These are phyloP conservation scores for Arizona elegans DNA, from an alignment of 2,113 vertebrate species.

Conservation along the genomic window DNA sequence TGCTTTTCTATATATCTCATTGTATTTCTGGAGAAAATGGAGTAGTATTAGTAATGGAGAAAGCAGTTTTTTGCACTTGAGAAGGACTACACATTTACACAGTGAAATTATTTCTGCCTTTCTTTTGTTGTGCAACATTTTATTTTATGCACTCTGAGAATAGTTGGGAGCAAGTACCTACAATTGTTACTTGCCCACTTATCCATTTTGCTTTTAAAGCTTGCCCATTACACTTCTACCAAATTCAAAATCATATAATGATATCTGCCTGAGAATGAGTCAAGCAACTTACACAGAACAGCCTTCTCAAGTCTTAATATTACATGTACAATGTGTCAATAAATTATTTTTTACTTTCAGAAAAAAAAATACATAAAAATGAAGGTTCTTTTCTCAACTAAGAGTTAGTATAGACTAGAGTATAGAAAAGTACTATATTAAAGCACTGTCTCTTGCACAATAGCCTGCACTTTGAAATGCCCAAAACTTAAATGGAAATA, in stretches of 20 bases:
- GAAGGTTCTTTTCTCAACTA: background rate
- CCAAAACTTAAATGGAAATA: background rate
- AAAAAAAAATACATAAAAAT: background rate
- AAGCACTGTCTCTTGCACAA: rapidly evolving
- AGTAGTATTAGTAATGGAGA: constrained; percentile 13
- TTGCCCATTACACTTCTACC: constrained; percentile 59
- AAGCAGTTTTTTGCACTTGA: constrained; percentile 55
- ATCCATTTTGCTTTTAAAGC: constrained; percentile 67
- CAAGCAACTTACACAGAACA: constrained; percentile 46
- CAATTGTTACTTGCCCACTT: constrained; percentile 51
- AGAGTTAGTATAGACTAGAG: background rate
- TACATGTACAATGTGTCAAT: rapidly evolving
- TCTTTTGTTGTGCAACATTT: constrained; percentile 55
- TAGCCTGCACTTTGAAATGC: background rate
- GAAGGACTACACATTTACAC: constrained; percentile 62
- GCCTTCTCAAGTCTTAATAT: background rate
- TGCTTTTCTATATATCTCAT: constrained; percentile 27
- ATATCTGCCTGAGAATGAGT: constrained; percentile 50
- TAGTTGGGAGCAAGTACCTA: constrained; percentile 30
- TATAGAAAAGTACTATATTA: background rate
- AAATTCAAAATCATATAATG: constrained; percentile 54
- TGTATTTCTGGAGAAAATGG: constrained; percentile 46
- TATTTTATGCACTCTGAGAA: constrained; percentile 49
- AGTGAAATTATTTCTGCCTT: constrained; percentile 52
- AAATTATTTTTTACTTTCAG: background rate